phyloP scores from a whole-genome alignment of 2,113 vertebrate genomes.

The Lutjanus erythropterus region DNA sequence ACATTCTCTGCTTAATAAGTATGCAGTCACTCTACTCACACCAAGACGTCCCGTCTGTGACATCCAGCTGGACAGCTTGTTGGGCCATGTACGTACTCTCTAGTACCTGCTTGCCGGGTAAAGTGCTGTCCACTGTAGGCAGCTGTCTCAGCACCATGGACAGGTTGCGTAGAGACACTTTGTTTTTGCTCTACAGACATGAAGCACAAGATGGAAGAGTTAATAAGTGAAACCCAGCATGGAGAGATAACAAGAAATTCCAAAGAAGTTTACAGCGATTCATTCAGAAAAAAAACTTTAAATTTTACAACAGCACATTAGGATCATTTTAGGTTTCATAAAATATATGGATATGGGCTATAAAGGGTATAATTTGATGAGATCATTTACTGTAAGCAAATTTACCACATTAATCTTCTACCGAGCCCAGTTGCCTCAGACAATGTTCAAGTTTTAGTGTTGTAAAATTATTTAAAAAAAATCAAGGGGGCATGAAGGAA shows the following conservation, averaged over 20 bases:
- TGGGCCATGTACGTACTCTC: constrained; percentile 91
- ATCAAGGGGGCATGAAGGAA: not conserved
- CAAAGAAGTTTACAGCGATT: not conserved
- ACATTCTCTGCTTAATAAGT: not conserved
- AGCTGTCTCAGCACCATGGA: constrained; percentile 94
- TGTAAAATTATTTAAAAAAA: too few relatives aligned
- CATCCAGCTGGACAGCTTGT: constrained; percentile 90
- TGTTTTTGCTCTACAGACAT: constrained; percentile 88
- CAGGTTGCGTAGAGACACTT: constrained; percentile 91
- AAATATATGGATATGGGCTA: too few relatives aligned
- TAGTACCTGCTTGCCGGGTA: constrained; percentile 85
- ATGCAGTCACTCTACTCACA: constrained; percentile 84
- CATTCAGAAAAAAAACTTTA: too few relatives aligned
- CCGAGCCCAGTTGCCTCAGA: too few relatives aligned
- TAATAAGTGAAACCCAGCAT: not conserved
- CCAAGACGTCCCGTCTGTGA: constrained; percentile 92
- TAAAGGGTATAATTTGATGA: too few relatives aligned
- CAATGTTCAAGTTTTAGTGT: too few relatives aligned
- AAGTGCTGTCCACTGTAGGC: constrained; percentile 69
- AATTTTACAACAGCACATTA: too few relatives aligned
- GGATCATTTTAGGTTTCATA: too few relatives aligned
- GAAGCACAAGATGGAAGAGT: not conserved
- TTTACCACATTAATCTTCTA: too few relatives aligned
- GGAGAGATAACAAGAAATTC: not conserved
- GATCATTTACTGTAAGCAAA: too few relatives aligned